Base-by-base conservation (phyloP, 2,797 vertebrate species). In the Acanthopagrus latus region DNA sequence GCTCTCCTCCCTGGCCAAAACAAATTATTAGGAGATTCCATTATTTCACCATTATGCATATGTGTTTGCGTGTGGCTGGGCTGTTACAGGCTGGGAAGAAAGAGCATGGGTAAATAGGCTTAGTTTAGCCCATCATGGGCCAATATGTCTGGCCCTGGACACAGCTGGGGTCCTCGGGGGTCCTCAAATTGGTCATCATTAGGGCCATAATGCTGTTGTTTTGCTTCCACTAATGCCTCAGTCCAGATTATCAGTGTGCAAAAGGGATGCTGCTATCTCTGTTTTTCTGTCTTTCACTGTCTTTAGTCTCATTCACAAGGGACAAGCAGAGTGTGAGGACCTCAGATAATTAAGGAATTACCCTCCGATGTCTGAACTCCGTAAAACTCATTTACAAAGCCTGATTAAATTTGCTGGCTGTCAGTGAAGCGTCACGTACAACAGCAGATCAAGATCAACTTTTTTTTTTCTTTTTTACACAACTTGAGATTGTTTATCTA, bases 31-130 rank as follows among this genome's bases (percentile, higher is more conserved):
- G 92, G 93, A 90, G 92, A 95, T 95, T 92, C 89, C 93, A 95
- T 96, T 95, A 95, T 95, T 94, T 92, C 89, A 91, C 93, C 93
- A 95, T 95, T 95, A 95, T 95, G 94, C 93, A 95, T 96, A 93
- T 95, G 93, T 91, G 93, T 94, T 92, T 93, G 93, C 73, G 89
- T 90, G 88, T 73, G 89, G 82, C 82, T 82, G 81, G 81, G 76
- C 89, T 74, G 88, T 77, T 80, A 69, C 71, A 75, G 83, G 82
- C 67, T 18, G 81, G 33, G 72, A 76, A 86, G 86, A 89, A 80
- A 82, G 81, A 85, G 82, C 84, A 83, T 63, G 73, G 85, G 88
- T 93, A 95, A 94, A 92, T 93, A 92, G 86, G 85, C 87, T 92
- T 79, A 85, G 89, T 93, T 93, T 88, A 92, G 89, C 91, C 94